A percentile compares a stretch with the other conserved stretches of the same genome.
These are phyloP conservation scores for Monoplex corrugatus DNA, from an alignment of 2,888 invertebrate genomes.

Conservation along the genomic window DNA sequence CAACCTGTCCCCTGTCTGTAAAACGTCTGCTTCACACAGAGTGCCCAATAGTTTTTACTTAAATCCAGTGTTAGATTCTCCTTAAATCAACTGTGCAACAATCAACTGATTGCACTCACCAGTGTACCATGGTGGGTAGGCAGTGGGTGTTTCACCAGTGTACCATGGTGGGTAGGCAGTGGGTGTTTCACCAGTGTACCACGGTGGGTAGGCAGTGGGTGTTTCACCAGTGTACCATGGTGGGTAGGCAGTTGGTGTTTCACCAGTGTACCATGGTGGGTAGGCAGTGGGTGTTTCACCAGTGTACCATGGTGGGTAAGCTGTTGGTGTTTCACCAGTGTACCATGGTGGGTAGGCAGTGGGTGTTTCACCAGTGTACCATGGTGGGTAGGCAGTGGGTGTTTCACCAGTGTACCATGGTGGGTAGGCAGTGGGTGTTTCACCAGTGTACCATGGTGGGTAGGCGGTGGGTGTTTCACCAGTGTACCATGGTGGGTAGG, in stretches of 20 bases:
- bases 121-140: too few species aligned
- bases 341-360: conserved; percentile 6
- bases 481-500: neutral
- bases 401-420: neutral
- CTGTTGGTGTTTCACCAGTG: neutral
- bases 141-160: too few species aligned
- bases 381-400: conserved; percentile 1
- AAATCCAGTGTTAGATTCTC: too few species aligned
- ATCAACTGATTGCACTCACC: too few species aligned
- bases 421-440: neutral
- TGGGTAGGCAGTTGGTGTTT: neutral
- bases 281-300: neutral
- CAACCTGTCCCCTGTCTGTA: too few species aligned
- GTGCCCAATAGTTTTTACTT: too few species aligned
- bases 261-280: conserved; percentile 5
- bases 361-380: neutral
- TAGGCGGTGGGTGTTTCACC: neutral
- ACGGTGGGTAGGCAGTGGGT: neutral
- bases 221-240: conserved; percentile 9
- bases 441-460: neutral
- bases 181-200: neutral
- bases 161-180: too few species aligned
- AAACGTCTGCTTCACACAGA: too few species aligned
- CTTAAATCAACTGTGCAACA: too few species aligned
- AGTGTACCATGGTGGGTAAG: neutral